These are phyloP conservation scores for Festucalex cinctus DNA, from an alignment of 2,113 vertebrate genomes.

Conservation along the genomic window DNA sequence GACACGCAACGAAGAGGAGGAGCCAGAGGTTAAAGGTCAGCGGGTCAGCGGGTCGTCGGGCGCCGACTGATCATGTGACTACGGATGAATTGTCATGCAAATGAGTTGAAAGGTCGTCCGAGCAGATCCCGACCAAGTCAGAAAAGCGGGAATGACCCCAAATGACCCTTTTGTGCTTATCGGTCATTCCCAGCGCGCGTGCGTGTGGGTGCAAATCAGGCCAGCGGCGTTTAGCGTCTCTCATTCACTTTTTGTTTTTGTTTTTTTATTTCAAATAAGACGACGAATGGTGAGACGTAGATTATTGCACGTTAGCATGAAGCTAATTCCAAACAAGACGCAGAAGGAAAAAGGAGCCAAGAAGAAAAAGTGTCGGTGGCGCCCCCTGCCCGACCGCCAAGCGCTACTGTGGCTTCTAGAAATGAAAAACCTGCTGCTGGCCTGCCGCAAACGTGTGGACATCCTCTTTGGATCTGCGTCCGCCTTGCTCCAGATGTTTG, in stretches of 20 bases:
- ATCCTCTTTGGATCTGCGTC: slow-evolving; percentile 86
- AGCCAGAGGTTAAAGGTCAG: no score
- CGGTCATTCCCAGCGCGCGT: background rate
- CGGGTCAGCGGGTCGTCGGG: no score
- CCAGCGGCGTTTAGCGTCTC: slow-evolving; percentile 14
- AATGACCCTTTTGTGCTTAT: background rate
- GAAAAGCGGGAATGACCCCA: background rate
- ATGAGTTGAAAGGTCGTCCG: background rate
- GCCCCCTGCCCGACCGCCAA: background rate
- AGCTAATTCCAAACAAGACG: slow-evolving; percentile 4
- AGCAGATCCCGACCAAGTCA: background rate
- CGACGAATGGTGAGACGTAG: background rate
- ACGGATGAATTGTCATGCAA: background rate
- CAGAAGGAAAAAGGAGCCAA: slow-evolving; percentile 41
- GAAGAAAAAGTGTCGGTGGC: slow-evolving; percentile 27
- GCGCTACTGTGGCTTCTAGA: slow-evolving; percentile 47
- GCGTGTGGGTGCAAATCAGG: slow-evolving; percentile 43
- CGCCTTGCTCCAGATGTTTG: slow-evolving; percentile 83
- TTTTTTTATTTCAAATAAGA: background rate
- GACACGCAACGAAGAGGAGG: no score
- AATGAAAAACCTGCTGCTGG: slow-evolving; percentile 93
- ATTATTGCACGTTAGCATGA: background rate
- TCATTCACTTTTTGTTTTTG: background rate
- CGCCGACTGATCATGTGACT: background rate
- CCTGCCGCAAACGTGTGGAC: slow-evolving; percentile 82